These are phyloP conservation scores for Cherax quadricarinatus DNA, from an alignment of 1,140 invertebrate genomes.

Conservation along the genomic window DNA sequence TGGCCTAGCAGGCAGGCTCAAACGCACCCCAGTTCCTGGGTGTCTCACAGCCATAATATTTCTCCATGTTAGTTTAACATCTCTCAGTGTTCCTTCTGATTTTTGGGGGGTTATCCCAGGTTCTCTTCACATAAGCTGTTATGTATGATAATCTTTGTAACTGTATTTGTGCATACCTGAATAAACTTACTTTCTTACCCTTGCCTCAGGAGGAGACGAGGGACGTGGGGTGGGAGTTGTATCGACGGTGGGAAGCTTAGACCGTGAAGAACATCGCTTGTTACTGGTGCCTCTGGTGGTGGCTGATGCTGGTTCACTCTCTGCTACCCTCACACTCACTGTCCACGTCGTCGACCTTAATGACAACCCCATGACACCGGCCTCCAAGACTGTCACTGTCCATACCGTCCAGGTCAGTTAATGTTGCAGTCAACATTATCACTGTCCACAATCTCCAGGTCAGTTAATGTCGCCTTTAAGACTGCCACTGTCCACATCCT, in stretches of 20 bases:
- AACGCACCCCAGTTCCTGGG: too few relatives aligned
- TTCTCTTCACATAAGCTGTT: too few relatives aligned
- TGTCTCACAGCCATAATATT: too few relatives aligned
- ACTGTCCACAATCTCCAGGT: neutral
- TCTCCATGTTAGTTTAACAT: too few relatives aligned
- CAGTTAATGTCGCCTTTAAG: neutral
- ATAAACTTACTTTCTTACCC: too few relatives aligned
- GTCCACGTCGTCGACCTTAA: slow-evolving; percentile 11
- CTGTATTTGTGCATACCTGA: too few relatives aligned
- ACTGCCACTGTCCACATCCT: too few relatives aligned
- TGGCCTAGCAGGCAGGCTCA: too few relatives aligned
- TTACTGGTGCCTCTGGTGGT: slow-evolving; percentile 32
- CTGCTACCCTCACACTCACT: slow-evolving; percentile 28
- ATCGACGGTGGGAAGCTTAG: neutral
- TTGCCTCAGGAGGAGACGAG: slow-evolving; percentile 7
- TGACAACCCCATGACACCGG: slow-evolving; percentile 33
- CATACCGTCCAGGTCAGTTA: neutral
- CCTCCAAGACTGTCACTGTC: slow-evolving; percentile 27
- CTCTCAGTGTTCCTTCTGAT: too few relatives aligned
- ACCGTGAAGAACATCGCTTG: neutral
- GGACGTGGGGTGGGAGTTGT: slow-evolving; percentile 21
- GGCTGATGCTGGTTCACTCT: neutral
- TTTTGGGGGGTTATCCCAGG: neutral
- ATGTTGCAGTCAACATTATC: neutral
- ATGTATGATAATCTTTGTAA: too few relatives aligned